These are phyloP conservation scores for Carassius auratus DNA, from an alignment of 2,113 vertebrate genomes.

Conservation along the genomic window DNA sequence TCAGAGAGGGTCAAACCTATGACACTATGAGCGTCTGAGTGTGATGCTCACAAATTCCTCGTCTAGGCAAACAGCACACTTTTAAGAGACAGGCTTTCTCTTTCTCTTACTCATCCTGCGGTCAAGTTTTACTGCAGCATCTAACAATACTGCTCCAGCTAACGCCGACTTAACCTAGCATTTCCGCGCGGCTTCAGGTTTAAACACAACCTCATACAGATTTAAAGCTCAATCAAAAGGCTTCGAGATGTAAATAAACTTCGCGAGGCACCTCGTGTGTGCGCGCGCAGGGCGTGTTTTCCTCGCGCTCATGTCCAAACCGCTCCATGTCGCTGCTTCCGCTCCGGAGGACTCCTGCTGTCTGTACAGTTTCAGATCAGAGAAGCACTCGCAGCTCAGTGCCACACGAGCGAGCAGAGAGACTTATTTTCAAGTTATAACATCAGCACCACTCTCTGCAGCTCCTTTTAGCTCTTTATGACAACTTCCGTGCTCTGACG, in stretches of 20 bases:
- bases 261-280: conserved; percentile 44
- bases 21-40: not conserved
- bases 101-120: not conserved
- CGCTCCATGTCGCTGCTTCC: conserved; percentile 70
- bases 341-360: not conserved
- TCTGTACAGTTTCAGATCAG: conserved; percentile 37
- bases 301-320: conserved; percentile 55
- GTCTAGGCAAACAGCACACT: not conserved
- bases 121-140: conserved; percentile 1
- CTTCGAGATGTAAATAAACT: not conserved
- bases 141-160: not conserved
- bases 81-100: not conserved
- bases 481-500: conserved; percentile 52
- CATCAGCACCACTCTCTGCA: conserved; percentile 22
- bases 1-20: not conserved
- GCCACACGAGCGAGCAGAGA: not conserved
- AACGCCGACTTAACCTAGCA: not conserved
- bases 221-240: not conserved
- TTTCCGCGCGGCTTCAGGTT: not conserved
- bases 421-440: conserved; percentile 23
- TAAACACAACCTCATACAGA: not conserved
- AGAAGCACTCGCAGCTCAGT: not conserved
- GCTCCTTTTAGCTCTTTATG: conserved; percentile 37
- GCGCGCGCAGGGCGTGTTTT: not conserved
- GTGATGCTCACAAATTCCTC: not conserved